These are phyloP conservation scores for Girardinus metallicus DNA, from an alignment of 2,797 vertebrate genomes.

Conservation along the genomic window DNA sequence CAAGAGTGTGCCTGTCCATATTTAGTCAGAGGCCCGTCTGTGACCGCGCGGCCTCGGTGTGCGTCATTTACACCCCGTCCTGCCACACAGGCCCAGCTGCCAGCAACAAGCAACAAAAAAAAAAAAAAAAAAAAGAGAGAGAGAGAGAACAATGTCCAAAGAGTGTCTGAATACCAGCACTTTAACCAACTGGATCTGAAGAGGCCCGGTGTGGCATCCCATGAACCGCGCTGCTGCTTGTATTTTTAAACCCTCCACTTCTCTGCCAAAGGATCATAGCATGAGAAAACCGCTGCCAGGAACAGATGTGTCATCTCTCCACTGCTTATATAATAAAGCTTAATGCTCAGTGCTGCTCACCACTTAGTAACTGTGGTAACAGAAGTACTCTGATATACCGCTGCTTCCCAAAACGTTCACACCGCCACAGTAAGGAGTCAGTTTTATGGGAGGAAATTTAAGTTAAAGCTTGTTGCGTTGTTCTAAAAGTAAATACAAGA, in stretches of 20 bases:
- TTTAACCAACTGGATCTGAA: constrained; percentile 44
- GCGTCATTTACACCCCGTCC: constrained; percentile 87
- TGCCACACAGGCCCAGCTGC: constrained; percentile 63
- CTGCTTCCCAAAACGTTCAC: neutral
- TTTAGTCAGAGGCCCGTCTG: constrained; percentile 92
- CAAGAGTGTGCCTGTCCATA: constrained; percentile 88
- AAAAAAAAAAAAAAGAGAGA: too few relatives aligned
- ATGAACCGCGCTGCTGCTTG: constrained; percentile 46
- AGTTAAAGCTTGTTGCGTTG: neutral
- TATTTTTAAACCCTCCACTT: constrained; percentile 73
- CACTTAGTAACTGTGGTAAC: neutral
- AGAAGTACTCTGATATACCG: neutral
- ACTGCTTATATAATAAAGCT: constrained; percentile 54
- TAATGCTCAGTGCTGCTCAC: constrained; percentile 14
- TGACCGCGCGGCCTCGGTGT: constrained; percentile 78
- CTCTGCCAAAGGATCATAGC: constrained; percentile 53
- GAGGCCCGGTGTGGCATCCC: constrained; percentile 44
- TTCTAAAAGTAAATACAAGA: neutral
- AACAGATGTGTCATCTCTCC: constrained; percentile 70
- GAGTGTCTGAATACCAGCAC: constrained; percentile 62
- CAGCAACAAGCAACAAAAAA: constrained; percentile 22
- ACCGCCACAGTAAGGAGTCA: neutral
- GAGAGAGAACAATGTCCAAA: constrained; percentile 57
- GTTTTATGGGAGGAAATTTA: neutral
- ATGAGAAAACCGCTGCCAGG: constrained; percentile 60